Base-by-base conservation (phyloP, 2,113 vertebrate genomes). In the Martes martes region DNA sequence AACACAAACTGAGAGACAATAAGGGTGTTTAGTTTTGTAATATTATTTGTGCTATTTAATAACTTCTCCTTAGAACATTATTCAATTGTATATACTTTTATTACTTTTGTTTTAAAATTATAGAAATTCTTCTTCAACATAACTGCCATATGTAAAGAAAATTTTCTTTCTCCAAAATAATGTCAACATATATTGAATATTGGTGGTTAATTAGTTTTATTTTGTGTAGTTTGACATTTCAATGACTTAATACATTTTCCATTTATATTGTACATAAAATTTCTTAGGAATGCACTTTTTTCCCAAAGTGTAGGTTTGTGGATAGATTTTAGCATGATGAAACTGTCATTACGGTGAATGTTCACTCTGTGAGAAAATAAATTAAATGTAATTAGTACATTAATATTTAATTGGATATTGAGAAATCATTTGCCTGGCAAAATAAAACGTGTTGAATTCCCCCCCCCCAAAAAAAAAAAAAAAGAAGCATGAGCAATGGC, bases 1-100 rank as follows among this genome's bases (percentile, higher is more conserved):
- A 96, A 81, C 71, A 55, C 93, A 74, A 59, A 81, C 55, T 95
- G 94, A 97, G 98, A 97, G 88, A 98, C 98, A 98, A 98, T 98
- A 99, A 98, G 98, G 86, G 98, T 98, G 98, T 97, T 95, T 98
- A 96, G 97, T 97, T 98, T 98, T 98, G 92, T 98, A 98, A 98
- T 98, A 95, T 97, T 98, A 96, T 98, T 98, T 98, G 98, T 98
- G 89, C 89, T 98, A 98, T 99, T 99, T 99, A 99, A 99, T 99
- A 94, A 93, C 89, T 98, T 98, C 94, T 98, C 92, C 98, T 99
- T 98, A 98, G 94, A 98, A 96, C 94, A 96, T 97, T 98, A 97
- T 99, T 98, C 98, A 97, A 98, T 95, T 99, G 99, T 99, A 99
- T 97, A 99, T 99, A 99, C 97, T 98, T 99, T 98, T 97, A 97